Evolutionary conservation across 1,140 invertebrate species (phyloP), one percentile per base, ranked within the genome.

Genomic region (Drosophila sturtevanti): DNA sequence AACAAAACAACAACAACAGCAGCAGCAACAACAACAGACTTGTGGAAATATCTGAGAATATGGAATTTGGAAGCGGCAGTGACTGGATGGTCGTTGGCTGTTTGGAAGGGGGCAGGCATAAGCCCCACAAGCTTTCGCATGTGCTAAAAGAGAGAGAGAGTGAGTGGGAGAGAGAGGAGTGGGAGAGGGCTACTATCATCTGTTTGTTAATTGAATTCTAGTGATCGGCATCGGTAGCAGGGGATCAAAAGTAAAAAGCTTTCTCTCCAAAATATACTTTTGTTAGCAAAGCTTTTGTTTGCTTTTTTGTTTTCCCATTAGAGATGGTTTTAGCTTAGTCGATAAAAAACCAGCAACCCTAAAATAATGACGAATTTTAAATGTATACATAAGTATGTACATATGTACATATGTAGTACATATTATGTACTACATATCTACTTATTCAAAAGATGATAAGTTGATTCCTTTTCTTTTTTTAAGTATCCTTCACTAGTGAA

Each of bases 71-170:
- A 21, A 63, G 52, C 44, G 44, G 34, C 16, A 63, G 52, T 51
- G 44, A 24, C 16, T 63, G 60, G 73, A 54, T 55, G 71, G 63
- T 52, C 48, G 52, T 18, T 58, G 72, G 80, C 75, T 82, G 6
- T 84, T 82, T 35, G 34, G n/a, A 0, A 14, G 2, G 37, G 3
- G 37, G 37, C 1, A n/a, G 12, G 0, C 41, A 3, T 2, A 6
- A 18, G 9, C 9, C 7, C 41, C 21, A 14, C 21, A 48, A 48
- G 41, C 41, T 48, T 48, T 48, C 9, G 41, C 41, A 10, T 21
- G 18, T 16, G 14, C 22, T 16, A 38, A 9, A 21, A 31, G 24
- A 18, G 31, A 58, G 27, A n/a, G 7, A n/a, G 18, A 22, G 14
- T n/a, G 4, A 14, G 31, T 11, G 27, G 2, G 0, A 0, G 0